Evolutionary conservation across 2,797 vertebrate species (phyloP).

Genomic region (Emys orbicularis): DNA sequence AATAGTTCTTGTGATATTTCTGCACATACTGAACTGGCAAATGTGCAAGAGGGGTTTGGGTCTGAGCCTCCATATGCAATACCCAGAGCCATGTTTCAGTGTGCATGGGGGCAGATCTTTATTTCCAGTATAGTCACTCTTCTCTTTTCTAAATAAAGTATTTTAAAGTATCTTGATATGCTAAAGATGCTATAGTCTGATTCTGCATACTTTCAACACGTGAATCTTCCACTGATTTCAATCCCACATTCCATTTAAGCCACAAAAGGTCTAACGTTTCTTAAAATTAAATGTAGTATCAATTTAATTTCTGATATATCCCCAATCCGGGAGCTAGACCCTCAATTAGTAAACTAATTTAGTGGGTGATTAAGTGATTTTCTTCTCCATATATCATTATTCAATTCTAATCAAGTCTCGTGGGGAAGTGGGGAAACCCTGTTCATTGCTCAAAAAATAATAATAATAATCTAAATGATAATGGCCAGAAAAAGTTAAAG

Average conservation of each 20-base stretch:
- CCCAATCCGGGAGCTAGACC: not conserved
- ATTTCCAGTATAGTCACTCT: not conserved
- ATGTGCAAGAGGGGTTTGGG: not conserved
- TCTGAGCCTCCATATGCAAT: not conserved
- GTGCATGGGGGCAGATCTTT: no score
- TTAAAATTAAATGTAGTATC: not conserved
- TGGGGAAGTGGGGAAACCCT: not conserved
- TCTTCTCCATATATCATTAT: not conserved
- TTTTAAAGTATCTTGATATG: not conserved
- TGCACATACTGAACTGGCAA: not conserved
- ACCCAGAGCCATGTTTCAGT: not conserved
- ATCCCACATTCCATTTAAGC: not conserved
- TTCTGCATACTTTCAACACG: not conserved
- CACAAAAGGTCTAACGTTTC: not conserved
- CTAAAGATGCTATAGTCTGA: not conserved
- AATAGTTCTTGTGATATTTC: not conserved
- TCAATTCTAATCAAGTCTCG: not conserved
- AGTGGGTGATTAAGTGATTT: not conserved
- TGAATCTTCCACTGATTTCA: not conserved
- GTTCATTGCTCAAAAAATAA: not conserved
- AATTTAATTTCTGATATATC: not conserved
- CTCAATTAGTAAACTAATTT: not conserved
- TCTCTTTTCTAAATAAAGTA: not conserved
- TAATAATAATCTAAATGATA: not conserved
- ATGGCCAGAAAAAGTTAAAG: not conserved